Conservation (phyloP, 2,797 vertebrate genomes). For the Phyllotis vaccarum region DNA sequence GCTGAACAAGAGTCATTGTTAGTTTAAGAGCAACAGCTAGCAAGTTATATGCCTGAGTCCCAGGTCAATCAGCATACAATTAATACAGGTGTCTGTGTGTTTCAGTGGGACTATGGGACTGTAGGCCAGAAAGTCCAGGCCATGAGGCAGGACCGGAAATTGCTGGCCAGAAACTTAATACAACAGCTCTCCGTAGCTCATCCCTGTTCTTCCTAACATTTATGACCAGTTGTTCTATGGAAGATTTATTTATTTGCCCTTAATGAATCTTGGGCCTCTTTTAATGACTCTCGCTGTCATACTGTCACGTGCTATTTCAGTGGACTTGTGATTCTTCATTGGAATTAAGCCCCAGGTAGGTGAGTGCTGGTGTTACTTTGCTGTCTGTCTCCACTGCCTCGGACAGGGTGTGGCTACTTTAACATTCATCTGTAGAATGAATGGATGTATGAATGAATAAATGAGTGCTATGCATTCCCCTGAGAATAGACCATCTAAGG, state of each 20-base stretch:
- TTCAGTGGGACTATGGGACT: too few species aligned
- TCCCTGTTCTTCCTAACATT: not conserved
- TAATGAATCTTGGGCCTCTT: not conserved
- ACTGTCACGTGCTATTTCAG: not conserved
- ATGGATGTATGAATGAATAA: not conserved
- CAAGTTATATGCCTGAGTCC: too few species aligned
- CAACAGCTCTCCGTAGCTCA: fast-evolving
- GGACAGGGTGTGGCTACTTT: not conserved
- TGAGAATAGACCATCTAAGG: not conserved
- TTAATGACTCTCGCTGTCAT: not conserved
- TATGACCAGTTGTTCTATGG: not conserved
- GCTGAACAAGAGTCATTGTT: too few species aligned
- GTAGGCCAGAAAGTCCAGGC: too few species aligned
- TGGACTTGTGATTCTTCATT: not conserved
- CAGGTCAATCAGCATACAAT: too few species aligned
- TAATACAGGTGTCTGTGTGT: too few species aligned
- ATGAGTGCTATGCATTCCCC: not conserved
- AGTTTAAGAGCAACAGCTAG: too few species aligned
- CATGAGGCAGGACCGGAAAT: too few species aligned
- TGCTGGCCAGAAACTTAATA: too few species aligned
- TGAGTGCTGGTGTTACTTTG: not conserved
- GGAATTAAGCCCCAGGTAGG: not conserved
- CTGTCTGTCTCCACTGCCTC: not conserved
- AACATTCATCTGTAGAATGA: not conserved
- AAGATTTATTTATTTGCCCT: not conserved